Conservation (phyloP, 1,140 invertebrate genomes). For the Drosophila pseudoobscura region DNA sequence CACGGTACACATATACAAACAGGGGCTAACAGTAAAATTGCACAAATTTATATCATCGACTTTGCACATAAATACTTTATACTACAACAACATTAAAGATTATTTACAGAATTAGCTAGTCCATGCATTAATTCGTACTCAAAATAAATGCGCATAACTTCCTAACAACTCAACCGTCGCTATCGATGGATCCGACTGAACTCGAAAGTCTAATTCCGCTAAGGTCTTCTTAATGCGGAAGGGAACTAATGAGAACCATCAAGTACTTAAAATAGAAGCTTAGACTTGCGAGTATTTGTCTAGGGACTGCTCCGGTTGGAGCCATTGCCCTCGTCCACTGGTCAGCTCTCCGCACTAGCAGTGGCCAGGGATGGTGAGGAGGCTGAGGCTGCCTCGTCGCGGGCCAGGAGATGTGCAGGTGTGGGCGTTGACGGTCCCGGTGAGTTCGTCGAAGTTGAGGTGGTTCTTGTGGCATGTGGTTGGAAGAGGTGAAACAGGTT, state of each 20-base stretch:
- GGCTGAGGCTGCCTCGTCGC: slow-evolving; percentile 26
- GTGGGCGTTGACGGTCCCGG: slow-evolving; percentile 10
- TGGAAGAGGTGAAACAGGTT: slow-evolving; percentile 80
- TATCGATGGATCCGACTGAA: slow-evolving; percentile 37
- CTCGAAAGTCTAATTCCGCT: slow-evolving; percentile 20
- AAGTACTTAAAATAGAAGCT: slow-evolving; percentile 65
- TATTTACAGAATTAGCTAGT: slow-evolving; percentile 60
- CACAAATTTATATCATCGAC: slow-evolving; percentile 9
- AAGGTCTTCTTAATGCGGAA: slow-evolving; percentile 12
- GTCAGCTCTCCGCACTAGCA: slow-evolving; percentile 63
- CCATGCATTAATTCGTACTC: slow-evolving; percentile 37
- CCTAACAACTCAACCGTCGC: slow-evolving; percentile 38
- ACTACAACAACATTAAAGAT: slow-evolving; percentile 55
- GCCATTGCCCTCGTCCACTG: slow-evolving; percentile 9
- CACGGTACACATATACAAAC: slow-evolving; percentile 35
- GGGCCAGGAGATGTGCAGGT: slow-evolving; percentile 20
- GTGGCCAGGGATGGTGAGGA: slow-evolving; percentile 60
- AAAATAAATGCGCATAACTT: slow-evolving; percentile 73
- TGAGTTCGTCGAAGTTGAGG: slow-evolving; percentile 28
- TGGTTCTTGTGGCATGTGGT: slow-evolving; percentile 38
- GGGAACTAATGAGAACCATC: slow-evolving; percentile 31
- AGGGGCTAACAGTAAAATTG: slow-evolving; percentile 13
- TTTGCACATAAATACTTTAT: slow-evolving; percentile 37
- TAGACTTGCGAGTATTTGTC: slow-evolving; percentile 76
- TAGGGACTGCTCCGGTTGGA: slow-evolving; percentile 28